Evolutionary conservation across 2,888 invertebrate species (phyloP).

Genomic region (Timema podura): DNA sequence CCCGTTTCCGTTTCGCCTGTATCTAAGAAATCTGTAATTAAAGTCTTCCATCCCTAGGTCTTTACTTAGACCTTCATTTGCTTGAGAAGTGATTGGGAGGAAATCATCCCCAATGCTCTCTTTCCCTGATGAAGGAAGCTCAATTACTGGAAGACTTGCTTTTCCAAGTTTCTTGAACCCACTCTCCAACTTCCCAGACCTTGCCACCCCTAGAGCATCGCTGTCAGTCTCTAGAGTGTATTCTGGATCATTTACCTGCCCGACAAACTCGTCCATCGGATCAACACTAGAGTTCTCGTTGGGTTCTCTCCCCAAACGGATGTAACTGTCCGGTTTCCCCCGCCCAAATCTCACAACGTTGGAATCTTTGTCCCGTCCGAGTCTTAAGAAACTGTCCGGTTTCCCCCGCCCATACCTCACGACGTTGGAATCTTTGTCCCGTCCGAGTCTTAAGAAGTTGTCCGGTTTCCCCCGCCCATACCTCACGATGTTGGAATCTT

Average conservation of each 20-base stretch:
- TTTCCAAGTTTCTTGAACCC: conserved; percentile 5
- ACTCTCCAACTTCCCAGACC: not conserved
- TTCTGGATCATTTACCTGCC: not conserved
- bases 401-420: conserved; percentile 32
- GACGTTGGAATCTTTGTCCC: too few species aligned
- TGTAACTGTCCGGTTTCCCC: conserved; percentile 39
- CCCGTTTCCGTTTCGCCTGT: conserved; percentile 26
- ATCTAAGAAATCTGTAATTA: conserved; percentile 28
- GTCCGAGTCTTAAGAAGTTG: conserved; percentile 17
- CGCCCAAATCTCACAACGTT: conserved; percentile 25
- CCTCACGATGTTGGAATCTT: conserved; percentile 30
- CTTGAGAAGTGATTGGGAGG: too few species aligned
- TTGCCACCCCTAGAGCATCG: not conserved
- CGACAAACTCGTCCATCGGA: too few species aligned
- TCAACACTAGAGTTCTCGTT: not conserved
- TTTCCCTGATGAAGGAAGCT: too few species aligned
- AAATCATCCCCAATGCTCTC: conserved; percentile 17
- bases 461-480: conserved; percentile 30
- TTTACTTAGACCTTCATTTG: too few species aligned
- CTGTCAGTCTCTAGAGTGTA: not conserved
- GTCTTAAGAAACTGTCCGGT: conserved; percentile 22
- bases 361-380: too few species aligned
- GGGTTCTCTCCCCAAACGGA: conserved; percentile 41
- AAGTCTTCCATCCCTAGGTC: too few species aligned
- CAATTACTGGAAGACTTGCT: conserved; percentile 5